These are phyloP conservation scores for Limnephilus auricula DNA, from an alignment of 2,888 invertebrate genomes.

Conservation along the genomic window DNA sequence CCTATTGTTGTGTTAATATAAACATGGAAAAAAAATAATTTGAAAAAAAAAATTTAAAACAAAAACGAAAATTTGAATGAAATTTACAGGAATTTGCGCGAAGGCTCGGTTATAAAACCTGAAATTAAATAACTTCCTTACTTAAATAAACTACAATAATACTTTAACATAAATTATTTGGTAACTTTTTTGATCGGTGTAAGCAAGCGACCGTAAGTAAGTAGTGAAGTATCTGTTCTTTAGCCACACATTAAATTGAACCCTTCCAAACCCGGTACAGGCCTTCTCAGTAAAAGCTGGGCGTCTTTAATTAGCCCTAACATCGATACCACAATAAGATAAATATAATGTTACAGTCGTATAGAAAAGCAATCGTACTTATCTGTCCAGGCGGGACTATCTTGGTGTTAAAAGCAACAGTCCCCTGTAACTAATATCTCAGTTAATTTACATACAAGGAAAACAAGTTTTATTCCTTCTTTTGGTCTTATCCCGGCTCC, in stretches of 20 bases:
- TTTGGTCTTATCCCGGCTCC: slow-evolving; percentile 4
- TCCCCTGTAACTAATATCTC: neutral
- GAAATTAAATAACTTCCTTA: no score
- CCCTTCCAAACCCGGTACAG: neutral
- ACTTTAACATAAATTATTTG: no score
- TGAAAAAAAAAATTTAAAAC: no score
- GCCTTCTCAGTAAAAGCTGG: neutral
- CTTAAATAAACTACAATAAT: no score
- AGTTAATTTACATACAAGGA: slow-evolving; percentile 9
- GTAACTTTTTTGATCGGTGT: neutral
- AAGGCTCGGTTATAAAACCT: no score
- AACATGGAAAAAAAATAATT: no score
- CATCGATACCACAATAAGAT: neutral
- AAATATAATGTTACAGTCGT: neutral
- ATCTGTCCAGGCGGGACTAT: neutral
- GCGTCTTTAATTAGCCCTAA: neutral
- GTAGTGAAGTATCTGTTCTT: neutral
- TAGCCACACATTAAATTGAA: neutral
- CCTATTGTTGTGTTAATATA: no score
- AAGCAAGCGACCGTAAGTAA: neutral
- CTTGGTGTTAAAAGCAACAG: neutral
- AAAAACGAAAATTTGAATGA: no score
- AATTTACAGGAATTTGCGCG: no score
- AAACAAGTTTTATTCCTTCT: slow-evolving; percentile 23
- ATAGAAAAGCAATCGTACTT: neutral